Conservation (phyloP, 2,888 invertebrate genomes). For the Polylopha cassiicola region DNA sequence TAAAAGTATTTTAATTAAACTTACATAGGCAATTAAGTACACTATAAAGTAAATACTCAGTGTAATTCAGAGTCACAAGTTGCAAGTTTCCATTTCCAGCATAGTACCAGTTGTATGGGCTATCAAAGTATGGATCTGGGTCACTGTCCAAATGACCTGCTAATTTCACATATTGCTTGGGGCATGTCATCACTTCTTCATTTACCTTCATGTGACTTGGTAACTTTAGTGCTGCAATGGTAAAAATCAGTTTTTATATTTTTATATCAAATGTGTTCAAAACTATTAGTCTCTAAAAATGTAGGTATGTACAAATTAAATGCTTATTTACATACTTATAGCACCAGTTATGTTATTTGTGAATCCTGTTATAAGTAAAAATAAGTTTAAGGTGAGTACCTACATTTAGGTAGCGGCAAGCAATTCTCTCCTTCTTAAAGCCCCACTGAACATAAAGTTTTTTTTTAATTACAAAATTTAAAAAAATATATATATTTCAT, state of each 20-base stretch:
- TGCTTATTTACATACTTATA: no score
- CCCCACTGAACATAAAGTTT: no score
- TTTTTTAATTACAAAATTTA: no score
- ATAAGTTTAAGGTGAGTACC: no score
- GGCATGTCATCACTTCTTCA: conserved; percentile 56
- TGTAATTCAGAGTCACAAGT: conserved; percentile 39
- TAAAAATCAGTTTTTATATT: conserved; percentile 1
- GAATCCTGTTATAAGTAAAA: no score
- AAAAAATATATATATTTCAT: no score
- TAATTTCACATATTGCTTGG: conserved; percentile 50
- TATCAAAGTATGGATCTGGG: conserved; percentile 58
- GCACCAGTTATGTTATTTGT: no score
- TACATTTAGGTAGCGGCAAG: no score
- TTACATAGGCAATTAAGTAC: conserved; percentile 56
- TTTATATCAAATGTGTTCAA: neutral
- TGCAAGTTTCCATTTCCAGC: conserved; percentile 63
- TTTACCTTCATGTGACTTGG: conserved; percentile 38
- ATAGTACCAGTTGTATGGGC: conserved; percentile 67
- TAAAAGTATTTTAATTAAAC: conserved; percentile 32
- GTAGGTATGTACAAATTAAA: no score
- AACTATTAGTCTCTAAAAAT: no score
- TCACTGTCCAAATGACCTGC: conserved; percentile 54
- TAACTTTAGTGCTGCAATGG: no score
- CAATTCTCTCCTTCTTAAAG: no score
- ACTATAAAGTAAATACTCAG: conserved; percentile 56